Conservation (phyloP, 92 coral and sea anemone genomes). For the Phenganax subtilis region DNA sequence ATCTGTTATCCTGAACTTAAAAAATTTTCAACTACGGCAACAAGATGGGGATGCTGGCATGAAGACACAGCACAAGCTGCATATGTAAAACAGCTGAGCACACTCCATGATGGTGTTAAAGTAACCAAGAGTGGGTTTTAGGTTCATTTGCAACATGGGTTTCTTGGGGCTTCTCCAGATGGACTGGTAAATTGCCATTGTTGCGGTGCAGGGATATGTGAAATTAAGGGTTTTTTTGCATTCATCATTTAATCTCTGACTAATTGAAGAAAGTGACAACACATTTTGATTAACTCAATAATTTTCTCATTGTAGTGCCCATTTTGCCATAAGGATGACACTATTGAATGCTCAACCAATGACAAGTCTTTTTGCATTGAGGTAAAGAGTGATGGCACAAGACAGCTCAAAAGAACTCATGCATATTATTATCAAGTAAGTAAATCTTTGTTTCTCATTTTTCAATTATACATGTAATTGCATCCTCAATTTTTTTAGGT, state of each 20-base stretch:
- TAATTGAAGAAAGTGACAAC: neutral
- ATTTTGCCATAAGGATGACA: neutral
- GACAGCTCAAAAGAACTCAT: neutral
- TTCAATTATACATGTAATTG: neutral
- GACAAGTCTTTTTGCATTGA: neutral
- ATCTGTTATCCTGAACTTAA: slow-evolving; percentile 42
- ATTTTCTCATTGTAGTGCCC: neutral
- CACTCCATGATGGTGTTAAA: neutral
- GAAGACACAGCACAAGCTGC: neutral
- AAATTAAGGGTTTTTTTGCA: neutral
- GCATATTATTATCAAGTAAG: neutral
- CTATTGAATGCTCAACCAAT: neutral
- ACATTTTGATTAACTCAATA: neutral
- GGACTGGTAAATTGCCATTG: slow-evolving; percentile 2
- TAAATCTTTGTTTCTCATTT: neutral
- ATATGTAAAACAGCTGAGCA: neutral
- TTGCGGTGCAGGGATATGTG: neutral
- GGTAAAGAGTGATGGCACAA: neutral
- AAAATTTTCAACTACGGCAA: slow-evolving; percentile 32
- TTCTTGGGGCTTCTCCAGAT: neutral
- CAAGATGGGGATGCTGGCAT: neutral
- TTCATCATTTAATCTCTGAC: neutral
- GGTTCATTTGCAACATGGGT: neutral
- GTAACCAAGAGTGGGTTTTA: neutral
- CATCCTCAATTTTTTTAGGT: neutral